Percentiles rank a stretch among this genome's conserved stretches.
phyloP scores from a whole-genome alignment of 1,140 invertebrate species.

The Harlomillsia oculata region DNA sequence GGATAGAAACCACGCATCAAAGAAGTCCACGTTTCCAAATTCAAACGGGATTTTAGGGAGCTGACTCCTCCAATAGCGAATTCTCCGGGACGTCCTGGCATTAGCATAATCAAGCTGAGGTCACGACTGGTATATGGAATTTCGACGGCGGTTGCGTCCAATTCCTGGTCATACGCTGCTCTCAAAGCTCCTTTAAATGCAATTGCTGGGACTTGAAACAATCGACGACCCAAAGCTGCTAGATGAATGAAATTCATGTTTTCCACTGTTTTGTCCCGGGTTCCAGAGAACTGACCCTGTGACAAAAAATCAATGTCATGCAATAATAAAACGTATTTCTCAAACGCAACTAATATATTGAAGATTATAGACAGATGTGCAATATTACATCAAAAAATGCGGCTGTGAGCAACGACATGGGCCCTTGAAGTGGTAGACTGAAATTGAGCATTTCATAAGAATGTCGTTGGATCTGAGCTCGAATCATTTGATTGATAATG shows the following conservation, averaged over 20 bases:
- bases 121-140: conserved; percentile 43
- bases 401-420: conserved; percentile 29
- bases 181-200: conserved; percentile 59
- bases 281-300: conserved; percentile 30
- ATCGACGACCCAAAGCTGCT: conserved; percentile 43
- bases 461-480: conserved; percentile 35
- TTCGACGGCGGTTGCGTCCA: conserved; percentile 67
- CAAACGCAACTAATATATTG: neutral
- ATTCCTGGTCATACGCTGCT: conserved; percentile 66
- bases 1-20: conserved; percentile 29
- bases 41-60: conserved; percentile 29
- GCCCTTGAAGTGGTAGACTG: conserved; percentile 30
- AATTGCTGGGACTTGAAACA: conserved; percentile 69
- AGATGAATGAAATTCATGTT: conserved; percentile 34
- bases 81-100: conserved; percentile 55
- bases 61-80: conserved; percentile 31
- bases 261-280: conserved; percentile 23
- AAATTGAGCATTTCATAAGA: conserved; percentile 35
- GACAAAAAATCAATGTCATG: neutral
- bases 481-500: conserved; percentile 36
- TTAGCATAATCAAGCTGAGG: conserved; percentile 63
- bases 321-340: neutral
- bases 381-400: conserved; percentile 33
- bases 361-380: neutral
- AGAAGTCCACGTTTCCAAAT: conserved; percentile 30